A percentile compares a stretch with the other conserved stretches of the same genome.
Evolutionary conservation across 2,888 invertebrate species (phyloP).

Genomic region (Helobdella robusta): DNA sequence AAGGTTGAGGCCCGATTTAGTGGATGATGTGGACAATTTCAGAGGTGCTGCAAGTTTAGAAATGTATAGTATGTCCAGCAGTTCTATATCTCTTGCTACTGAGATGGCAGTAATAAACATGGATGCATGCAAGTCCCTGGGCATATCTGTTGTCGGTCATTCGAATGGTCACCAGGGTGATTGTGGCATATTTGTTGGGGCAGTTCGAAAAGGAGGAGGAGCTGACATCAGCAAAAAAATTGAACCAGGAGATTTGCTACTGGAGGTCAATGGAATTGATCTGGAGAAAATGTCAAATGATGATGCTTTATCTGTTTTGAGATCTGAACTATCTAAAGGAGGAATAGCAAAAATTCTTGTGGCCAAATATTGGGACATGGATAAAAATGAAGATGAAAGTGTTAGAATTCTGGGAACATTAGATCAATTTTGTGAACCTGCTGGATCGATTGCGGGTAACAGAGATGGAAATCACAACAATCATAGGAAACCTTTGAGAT

Average conservation of each 20-base stretch:
- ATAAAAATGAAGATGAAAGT: background rate
- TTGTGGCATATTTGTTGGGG: conserved; percentile 28
- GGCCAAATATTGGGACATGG: conserved; percentile 28
- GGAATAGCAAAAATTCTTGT: conserved; percentile 19
- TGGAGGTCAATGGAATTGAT: conserved; percentile 25
- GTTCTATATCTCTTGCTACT: conserved; percentile 25
- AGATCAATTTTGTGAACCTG: conserved; percentile 17
- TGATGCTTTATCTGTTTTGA: conserved; percentile 21
- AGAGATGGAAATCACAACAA: too few relatives aligned
- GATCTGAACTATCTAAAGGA: conserved; percentile 22
- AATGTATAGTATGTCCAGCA: conserved; percentile 22
- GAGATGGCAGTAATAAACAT: conserved; percentile 25
- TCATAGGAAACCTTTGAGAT: background rate
- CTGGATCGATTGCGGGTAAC: background rate
- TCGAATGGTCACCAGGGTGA: conserved; percentile 24
- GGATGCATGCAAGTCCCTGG: conserved; percentile 25
- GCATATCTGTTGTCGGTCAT: conserved; percentile 27
- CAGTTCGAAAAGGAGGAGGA: conserved; percentile 25
- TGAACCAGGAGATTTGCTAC: conserved; percentile 27
- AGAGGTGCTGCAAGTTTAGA: background rate
- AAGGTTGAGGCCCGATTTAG: too few relatives aligned
- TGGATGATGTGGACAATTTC: conserved; percentile 9
- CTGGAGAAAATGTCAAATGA: conserved; percentile 27
- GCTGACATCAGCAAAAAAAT: conserved; percentile 22
- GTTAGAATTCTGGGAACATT: background rate